Conservation (phyloP, 2,888 invertebrate species). For the Netelia melanura region DNA sequence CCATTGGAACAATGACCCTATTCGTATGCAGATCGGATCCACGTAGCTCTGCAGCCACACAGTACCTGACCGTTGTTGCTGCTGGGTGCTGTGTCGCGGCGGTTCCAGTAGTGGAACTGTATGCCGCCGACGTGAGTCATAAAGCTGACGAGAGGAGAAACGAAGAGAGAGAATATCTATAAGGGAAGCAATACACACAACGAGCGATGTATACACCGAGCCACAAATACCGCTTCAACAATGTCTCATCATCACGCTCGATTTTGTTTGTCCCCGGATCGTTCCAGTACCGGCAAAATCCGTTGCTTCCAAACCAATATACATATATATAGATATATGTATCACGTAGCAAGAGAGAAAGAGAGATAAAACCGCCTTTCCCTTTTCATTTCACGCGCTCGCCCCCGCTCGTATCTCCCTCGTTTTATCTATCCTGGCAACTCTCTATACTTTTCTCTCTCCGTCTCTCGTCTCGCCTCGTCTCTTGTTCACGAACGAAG, state of each 20-base stretch:
- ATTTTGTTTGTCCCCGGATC: conserved; percentile 58
- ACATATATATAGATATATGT: not conserved
- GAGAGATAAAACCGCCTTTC: conserved; percentile 58
- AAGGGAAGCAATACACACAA: conserved; percentile 24
- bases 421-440: not conserved
- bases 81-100: conserved; percentile 18
- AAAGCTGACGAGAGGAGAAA: conserved; percentile 58
- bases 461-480: conserved; percentile 16
- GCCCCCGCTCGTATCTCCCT: conserved; percentile 2
- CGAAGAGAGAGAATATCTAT: conserved; percentile 35
- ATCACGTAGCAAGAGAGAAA: not conserved
- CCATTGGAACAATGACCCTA: conserved; percentile 70
- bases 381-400: conserved; percentile 60
- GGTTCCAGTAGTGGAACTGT: conserved; percentile 14
- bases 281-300: conserved; percentile 31
- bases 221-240: conserved; percentile 62
- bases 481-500: conserved; percentile 24
- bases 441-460: conserved; percentile 1
- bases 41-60: conserved; percentile 50
- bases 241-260: conserved; percentile 70
- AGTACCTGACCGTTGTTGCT: conserved; percentile 61
- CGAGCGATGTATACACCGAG: conserved; percentile 33
- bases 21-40: conserved; percentile 69
- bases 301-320: not conserved
- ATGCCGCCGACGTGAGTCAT: conserved; percentile 65